These are phyloP conservation scores for Syrmaticus mikado DNA, from an alignment of 2,113 vertebrate genomes.

Conservation along the genomic window DNA sequence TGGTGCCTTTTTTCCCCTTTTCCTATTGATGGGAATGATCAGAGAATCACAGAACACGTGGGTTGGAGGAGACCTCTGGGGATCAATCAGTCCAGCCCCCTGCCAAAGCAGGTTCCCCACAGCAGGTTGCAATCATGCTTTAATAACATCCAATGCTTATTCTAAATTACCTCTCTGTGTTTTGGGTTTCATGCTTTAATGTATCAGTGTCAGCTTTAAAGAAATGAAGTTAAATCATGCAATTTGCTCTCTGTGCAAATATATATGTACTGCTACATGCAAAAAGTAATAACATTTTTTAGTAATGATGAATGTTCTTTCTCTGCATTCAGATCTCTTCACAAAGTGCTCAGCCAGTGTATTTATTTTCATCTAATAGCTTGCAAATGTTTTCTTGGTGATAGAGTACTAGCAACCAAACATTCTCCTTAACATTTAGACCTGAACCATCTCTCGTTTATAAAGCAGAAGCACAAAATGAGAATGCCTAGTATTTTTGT, in stretches of 20 bases:
- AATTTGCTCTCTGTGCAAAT: background rate
- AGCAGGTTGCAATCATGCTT: background rate
- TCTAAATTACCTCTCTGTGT: background rate
- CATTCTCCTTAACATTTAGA: background rate
- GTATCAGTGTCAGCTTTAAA: background rate
- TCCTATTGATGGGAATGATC: background rate
- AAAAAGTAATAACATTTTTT: background rate
- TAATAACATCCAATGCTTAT: background rate
- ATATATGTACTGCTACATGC: background rate
- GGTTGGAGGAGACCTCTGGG: too few species aligned
- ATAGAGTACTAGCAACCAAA: background rate
- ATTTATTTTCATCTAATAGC: background rate
- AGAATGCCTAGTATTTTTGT: background rate
- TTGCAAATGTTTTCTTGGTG: background rate
- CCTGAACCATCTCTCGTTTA: background rate
- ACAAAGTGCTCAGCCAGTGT: background rate
- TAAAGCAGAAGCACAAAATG: background rate
- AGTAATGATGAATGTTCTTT: background rate
- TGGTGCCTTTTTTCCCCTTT: background rate
- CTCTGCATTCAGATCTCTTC: background rate
- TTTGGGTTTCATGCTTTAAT: background rate
- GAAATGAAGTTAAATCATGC: background rate
- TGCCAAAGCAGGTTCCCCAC: background rate
- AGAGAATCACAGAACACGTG: background rate
- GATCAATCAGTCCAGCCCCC: background rate